phyloP scores from a whole-genome alignment of 2,797 vertebrate genomes.

The Channa striata region DNA sequence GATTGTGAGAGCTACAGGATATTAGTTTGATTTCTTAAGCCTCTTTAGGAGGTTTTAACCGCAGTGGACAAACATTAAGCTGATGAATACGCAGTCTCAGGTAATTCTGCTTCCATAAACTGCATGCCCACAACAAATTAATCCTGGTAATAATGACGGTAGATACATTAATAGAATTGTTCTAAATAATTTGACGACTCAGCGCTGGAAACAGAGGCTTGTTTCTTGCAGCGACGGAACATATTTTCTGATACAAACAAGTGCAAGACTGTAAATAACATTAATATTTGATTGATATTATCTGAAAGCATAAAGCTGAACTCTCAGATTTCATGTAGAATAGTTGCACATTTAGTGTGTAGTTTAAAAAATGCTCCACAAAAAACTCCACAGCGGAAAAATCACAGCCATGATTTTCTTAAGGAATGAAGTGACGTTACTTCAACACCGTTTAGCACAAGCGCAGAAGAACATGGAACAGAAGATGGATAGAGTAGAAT shows the following conservation, averaged over 20 bases:
- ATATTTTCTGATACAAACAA: too few species aligned
- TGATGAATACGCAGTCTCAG: not conserved
- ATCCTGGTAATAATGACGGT: not conserved
- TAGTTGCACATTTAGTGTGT: too few species aligned
- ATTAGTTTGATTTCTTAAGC: constrained; percentile 11
- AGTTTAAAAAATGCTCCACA: too few species aligned
- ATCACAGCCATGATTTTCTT: not conserved
- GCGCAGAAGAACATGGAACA: not conserved
- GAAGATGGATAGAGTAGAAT: too few species aligned
- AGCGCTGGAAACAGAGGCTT: too few species aligned
- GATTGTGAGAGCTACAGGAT: constrained; percentile 6
- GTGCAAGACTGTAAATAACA: not conserved
- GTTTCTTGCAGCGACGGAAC: too few species aligned
- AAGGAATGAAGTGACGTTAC: not conserved
- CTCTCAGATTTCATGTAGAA: not conserved
- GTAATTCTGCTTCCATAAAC: not conserved
- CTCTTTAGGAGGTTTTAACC: not conserved
- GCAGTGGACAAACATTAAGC: constrained; percentile 1
- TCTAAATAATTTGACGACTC: too few species aligned
- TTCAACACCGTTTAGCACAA: not conserved
- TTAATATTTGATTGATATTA: not conserved
- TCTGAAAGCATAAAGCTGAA: too few species aligned
- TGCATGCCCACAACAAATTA: not conserved
- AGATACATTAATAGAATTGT: too few species aligned
- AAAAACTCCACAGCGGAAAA: too few species aligned